phyloP scores from a whole-genome alignment of 1,140 invertebrate species.

The Penaeus japonicus region DNA sequence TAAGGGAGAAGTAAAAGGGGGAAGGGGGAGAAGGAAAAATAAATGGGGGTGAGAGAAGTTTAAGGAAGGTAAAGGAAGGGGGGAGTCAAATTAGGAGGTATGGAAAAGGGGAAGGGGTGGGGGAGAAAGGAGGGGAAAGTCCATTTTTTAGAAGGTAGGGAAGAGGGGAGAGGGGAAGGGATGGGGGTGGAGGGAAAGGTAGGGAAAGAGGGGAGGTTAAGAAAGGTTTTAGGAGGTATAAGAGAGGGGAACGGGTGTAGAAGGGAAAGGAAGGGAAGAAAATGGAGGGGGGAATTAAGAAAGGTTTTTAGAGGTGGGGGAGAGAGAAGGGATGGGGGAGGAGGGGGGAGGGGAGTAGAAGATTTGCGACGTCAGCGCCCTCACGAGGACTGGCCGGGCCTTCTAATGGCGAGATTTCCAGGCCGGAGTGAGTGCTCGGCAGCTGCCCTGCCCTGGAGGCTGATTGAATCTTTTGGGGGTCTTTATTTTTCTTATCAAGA shows the following conservation, averaged over 20 bases:
- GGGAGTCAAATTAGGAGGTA: neutral
- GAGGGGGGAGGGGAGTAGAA: neutral
- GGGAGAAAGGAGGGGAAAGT: neutral
- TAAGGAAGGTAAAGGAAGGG: neutral
- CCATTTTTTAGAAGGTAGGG: too few relatives aligned
- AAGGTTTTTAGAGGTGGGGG: neutral
- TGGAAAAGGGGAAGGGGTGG: neutral
- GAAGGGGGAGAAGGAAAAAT: neutral
- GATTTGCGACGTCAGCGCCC: neutral
- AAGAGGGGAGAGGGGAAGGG: neutral
- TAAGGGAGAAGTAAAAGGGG: neutral
- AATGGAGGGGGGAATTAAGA: neutral
- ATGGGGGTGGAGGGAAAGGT: neutral
- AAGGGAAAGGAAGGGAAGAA: neutral
- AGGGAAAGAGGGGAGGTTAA: neutral
- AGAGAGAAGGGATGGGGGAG: neutral
- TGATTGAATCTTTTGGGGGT: neutral
- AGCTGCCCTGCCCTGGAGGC: neutral
- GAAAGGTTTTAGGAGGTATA: neutral
- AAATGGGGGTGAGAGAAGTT: neutral
- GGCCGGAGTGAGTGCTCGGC: neutral
- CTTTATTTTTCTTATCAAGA: neutral
- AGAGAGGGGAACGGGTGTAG: neutral
- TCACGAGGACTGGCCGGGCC: neutral
- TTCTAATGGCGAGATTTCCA: conserved; percentile 6